Evolutionary conservation across 2,888 invertebrate genomes (phyloP).

Genomic region (Cataglyphis altisquamis): DNA sequence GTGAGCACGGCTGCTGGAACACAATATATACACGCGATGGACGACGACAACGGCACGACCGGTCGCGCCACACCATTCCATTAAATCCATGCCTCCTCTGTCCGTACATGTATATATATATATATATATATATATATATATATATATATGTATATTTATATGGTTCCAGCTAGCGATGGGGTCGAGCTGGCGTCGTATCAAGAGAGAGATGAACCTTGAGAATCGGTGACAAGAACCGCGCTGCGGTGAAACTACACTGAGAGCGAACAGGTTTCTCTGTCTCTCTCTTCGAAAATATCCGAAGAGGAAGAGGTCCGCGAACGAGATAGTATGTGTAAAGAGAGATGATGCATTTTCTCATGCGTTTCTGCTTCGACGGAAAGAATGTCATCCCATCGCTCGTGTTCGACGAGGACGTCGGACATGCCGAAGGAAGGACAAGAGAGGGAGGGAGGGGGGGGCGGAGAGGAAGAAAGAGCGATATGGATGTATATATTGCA

Average conservation of each 20-base stretch:
- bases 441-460: not conserved
- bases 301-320: not conserved
- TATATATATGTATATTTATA: not conserved
- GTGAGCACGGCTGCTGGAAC: constrained; percentile 86
- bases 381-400: constrained; percentile 27
- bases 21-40: constrained; percentile 69
- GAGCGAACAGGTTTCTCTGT: not conserved
- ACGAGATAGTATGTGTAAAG: not conserved
- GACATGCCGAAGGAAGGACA: not conserved
- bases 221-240: not conserved
- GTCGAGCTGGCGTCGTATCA: not conserved
- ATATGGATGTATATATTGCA: constrained; percentile 18
- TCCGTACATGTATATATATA: not conserved
- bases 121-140: not conserved
- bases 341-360: not conserved
- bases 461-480: not conserved
- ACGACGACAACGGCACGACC: constrained; percentile 46
- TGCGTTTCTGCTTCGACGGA: not conserved
- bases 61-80: constrained; percentile 71
- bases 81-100: constrained; percentile 70
- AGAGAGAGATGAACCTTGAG: constrained; percentile 14
- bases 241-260: not conserved
- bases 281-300: not conserved
- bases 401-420: constrained; percentile 30
- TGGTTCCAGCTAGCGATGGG: constrained; percentile 30